These are phyloP conservation scores for Oceanites oceanicus DNA, from an alignment of 2,113 vertebrate species.

Conservation along the genomic window DNA sequence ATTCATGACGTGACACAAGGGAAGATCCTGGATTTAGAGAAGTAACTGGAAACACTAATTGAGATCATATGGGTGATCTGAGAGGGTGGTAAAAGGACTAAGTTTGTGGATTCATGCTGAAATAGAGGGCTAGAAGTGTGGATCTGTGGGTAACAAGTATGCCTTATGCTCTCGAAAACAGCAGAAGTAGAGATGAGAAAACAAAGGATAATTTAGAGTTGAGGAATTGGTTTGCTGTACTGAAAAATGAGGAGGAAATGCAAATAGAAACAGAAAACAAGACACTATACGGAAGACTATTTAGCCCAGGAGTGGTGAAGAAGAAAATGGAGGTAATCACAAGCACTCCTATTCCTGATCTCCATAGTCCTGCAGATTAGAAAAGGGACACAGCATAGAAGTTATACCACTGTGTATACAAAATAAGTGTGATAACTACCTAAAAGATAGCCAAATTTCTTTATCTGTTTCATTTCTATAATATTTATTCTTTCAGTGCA, in stretches of 20 bases:
- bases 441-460: background rate
- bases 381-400: background rate
- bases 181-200: background rate
- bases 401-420: background rate
- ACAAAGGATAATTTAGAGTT: background rate
- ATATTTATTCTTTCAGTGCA: background rate
- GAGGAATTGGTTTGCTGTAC: background rate
- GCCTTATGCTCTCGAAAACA: background rate
- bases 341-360: background rate
- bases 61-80: background rate
- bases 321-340: background rate
- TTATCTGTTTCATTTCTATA: background rate
- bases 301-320: background rate
- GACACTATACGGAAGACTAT: background rate
- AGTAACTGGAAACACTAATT: background rate
- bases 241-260: background rate
- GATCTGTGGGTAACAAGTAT: background rate
- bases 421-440: background rate
- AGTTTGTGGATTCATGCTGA: background rate
- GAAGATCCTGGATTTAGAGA: background rate
- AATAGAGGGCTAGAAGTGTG: background rate
- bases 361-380: background rate
- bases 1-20: background rate
- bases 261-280: background rate
- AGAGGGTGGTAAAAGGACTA: background rate